Evolutionary conservation across 2,888 invertebrate species (phyloP), one percentile per base, ranked within the genome.

Genomic region (Drosophila infuscata): DNA sequence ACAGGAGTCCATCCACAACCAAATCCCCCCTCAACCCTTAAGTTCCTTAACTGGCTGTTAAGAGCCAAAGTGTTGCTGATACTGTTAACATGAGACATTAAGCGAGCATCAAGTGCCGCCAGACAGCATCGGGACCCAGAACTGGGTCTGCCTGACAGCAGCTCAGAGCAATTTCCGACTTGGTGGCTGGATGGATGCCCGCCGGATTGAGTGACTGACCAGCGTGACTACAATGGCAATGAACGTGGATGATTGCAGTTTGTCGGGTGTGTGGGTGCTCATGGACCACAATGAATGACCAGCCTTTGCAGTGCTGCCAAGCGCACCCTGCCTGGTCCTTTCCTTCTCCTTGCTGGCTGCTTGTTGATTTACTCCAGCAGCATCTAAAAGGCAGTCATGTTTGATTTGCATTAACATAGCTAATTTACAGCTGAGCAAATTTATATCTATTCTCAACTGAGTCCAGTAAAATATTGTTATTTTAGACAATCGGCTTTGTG

Each of bases 11-110:
- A 17, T 38, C 20, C 20, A 30, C 6, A 30, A 17, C 32, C 15
- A 38, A 29, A 7, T 12, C 3, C 20, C 35, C 35, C 25, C n/a
- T 5, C 29, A 30, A 30, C 41, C n/a, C 20, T 15, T 29, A 29
- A 43, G 52, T 25, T 41, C 51, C 58, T 74, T 71, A 69, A 70
- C 68, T 78, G 69, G 64, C 62, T 67, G 72, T 71, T 70, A 87
- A 88, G 71, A 72, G 81, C 52, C 70, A 76, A 78, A 83, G 88
- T 81, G 83, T 76, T 70, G 78, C 62, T 67, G 63, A 74, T 79
- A 86, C 62, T 74, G 76, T 79, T 81, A 81, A 81, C 87, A 87
- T 73, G 78, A 53, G 25, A 76, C 86, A 83, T 81, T 87, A 89
- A 83, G 70, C 69, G 79, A 73, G 74, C 84, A 81, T 82, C 88